Base-by-base conservation (phyloP, 2,797 vertebrate species). In the Pipistrellus nathusii region DNA sequence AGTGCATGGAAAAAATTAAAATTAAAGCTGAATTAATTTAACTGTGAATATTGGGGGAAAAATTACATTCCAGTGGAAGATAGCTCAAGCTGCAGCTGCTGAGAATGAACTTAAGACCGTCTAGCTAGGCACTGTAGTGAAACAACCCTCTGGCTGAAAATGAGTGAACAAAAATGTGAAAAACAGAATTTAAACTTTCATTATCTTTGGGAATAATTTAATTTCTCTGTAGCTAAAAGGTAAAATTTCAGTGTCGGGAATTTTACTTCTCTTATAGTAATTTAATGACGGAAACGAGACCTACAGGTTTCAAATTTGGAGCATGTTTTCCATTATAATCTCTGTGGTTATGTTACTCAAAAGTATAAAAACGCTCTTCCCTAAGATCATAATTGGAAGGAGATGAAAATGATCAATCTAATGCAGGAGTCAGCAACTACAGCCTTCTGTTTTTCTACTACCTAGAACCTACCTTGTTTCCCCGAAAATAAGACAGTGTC, bases 181-280 rank as follows among this genome's bases (percentile, higher is more conserved):
- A 82, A 68, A 32, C 9, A 76, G 41, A 94, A 68, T 17, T 69
- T 53, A 77, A 93, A 59, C 13, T 73, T 85, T 62, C 59, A 35
- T 64, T 85, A 27, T 86, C 21, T 78, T 41, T 48, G 66, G 10
- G 21, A 81, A 62, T 48, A 80, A 85, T 68, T 88, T 68, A 86
- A 87, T 69, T 90, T 84, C 23, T 90, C 72, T 44, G 18, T 51
- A 73, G 38, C 18, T 69, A 68, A 78, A 85, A 81, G 46, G 11
- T 35, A 35, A 35, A 9, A 53, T 87, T 81, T 64, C 35, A 66
- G 27, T 38, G 35, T 2, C 38, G n/a, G n/a, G 23, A 84, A 20
- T 87, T 90, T 88, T 78, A 80, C 64, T 94, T 95, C 14, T 90
- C n/a, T 64, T 85, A 8, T 17, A 57, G 35, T 38, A 77, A 77